Evolutionary conservation across 2,888 invertebrate genomes (phyloP).

Genomic region (Oxyteleia sp.): DNA sequence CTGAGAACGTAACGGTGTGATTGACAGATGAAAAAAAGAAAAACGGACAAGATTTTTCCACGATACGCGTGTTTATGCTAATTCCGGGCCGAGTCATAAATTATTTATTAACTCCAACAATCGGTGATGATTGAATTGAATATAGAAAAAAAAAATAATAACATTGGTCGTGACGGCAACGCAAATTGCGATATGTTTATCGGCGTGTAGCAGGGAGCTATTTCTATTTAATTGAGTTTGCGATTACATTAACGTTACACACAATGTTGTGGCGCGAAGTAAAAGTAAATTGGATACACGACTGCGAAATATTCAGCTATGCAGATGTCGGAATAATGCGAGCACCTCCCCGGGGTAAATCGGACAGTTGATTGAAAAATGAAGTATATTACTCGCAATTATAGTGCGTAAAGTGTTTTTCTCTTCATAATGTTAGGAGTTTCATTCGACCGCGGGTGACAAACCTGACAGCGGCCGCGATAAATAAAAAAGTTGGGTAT

Average conservation of each 20-base stretch:
- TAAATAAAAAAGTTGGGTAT: too few relatives aligned
- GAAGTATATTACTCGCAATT: constrained; percentile 30
- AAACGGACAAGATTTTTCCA: constrained; percentile 7
- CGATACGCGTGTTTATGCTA: constrained; percentile 1
- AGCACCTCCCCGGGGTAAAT: constrained; percentile 14
- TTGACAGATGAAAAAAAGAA: constrained; percentile 14
- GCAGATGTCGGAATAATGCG: constrained; percentile 29
- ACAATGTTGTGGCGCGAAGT: constrained; percentile 31
- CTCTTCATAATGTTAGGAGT: too few relatives aligned
- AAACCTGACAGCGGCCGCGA: too few relatives aligned
- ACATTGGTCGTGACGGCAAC: background rate
- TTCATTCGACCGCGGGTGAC: too few relatives aligned
- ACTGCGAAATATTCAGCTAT: constrained; percentile 33
- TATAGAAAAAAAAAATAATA: constrained; percentile 4
- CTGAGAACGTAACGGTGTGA: constrained; percentile 4
- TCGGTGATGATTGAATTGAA: background rate
- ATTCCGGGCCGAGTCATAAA: background rate
- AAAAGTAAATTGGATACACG: constrained; percentile 38
- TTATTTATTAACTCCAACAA: constrained; percentile 16
- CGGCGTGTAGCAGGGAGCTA: background rate
- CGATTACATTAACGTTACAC: constrained; percentile 28
- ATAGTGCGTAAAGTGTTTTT: constrained; percentile 20
- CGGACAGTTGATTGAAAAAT: constrained; percentile 38
- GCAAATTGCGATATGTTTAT: constrained; percentile 2
- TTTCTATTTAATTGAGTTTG: constrained; percentile 26